Evolutionary conservation across 2,888 invertebrate genomes (phyloP).

Genomic region (Lycia hirtaria): DNA sequence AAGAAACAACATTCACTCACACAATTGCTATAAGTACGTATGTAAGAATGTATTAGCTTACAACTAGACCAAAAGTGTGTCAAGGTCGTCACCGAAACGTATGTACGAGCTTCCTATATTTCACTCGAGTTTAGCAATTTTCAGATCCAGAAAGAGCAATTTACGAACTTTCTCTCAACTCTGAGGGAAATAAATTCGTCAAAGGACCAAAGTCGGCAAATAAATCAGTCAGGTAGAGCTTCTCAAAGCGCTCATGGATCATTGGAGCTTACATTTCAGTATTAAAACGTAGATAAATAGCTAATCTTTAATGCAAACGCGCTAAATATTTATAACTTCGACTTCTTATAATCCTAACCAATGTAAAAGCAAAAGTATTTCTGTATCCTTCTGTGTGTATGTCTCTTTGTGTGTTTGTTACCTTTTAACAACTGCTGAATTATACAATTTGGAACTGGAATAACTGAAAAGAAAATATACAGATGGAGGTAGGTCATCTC

Average conservation of each 20-base stretch:
- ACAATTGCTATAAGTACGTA: not conserved
- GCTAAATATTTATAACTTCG: slow-evolving; percentile 1
- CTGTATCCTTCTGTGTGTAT: too few species aligned
- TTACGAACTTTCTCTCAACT: slow-evolving; percentile 33
- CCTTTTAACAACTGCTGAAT: too few species aligned
- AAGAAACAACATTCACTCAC: not conserved
- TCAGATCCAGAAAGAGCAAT: slow-evolving; percentile 35
- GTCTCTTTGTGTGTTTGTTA: too few species aligned
- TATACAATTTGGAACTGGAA: too few species aligned
- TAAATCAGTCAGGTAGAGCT: slow-evolving; percentile 35
- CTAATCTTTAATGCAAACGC: slow-evolving; percentile 10
- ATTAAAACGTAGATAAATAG: slow-evolving; percentile 14
- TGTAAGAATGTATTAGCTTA: not conserved
- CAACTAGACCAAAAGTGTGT: not conserved
- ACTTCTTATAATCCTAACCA: too few species aligned
- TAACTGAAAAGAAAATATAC: too few species aligned
- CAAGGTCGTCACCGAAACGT: not conserved
- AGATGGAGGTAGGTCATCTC: too few species aligned
- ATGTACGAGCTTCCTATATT: slow-evolving; percentile 1
- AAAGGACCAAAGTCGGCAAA: slow-evolving; percentile 35
- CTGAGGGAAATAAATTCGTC: slow-evolving; percentile 35
- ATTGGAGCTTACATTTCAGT: slow-evolving; percentile 30
- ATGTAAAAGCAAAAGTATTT: too few species aligned
- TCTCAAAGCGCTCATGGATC: slow-evolving; percentile 31
- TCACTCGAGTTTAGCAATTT: slow-evolving; percentile 12